Evolutionary conservation across 2,888 invertebrate genomes (phyloP).

Genomic region (Euclidia mi): DNA sequence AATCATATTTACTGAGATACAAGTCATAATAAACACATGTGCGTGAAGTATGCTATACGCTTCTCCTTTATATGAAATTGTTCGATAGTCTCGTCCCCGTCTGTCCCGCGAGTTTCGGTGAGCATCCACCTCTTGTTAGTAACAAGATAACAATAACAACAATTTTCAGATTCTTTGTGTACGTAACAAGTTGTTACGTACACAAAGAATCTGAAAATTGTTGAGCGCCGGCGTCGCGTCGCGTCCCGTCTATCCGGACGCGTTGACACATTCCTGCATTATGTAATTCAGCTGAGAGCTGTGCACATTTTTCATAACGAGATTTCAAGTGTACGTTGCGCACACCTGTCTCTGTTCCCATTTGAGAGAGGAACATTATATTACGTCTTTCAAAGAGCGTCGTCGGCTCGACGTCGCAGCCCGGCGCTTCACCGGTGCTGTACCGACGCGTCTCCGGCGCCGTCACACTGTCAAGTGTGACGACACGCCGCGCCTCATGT

Average conservation of each 20-base stretch:
- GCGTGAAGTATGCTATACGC: conserved; percentile 70
- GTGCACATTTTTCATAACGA: conserved; percentile 84
- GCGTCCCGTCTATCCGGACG: conserved; percentile 51
- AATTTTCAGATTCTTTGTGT: too few relatives aligned
- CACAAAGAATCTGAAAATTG: conserved; percentile 82
- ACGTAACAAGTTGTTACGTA: too few relatives aligned
- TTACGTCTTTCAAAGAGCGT: conserved; percentile 76
- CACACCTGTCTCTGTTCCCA: conserved; percentile 81
- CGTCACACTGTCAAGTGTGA: conserved; percentile 62
- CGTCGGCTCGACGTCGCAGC: conserved; percentile 42
- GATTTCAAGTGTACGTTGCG: conserved; percentile 75
- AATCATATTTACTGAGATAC: conserved; percentile 82
- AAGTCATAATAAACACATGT: conserved; percentile 82
- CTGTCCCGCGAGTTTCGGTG: conserved; percentile 65
- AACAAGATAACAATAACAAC: too few relatives aligned
- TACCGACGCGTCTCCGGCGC: conserved; percentile 47
- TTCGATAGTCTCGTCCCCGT: conserved; percentile 49
- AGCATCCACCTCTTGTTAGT: conserved; percentile 76
- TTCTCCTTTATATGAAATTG: conserved; percentile 65
- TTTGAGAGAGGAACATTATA: conserved; percentile 82
- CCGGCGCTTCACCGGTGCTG: too few relatives aligned
- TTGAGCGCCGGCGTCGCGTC: conserved; percentile 53
- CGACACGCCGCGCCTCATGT: conserved; percentile 45
- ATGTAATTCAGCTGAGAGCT: conserved; percentile 75
- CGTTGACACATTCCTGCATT: conserved; percentile 83